Base-by-base conservation (phyloP, 1,140 invertebrate species). In the Riptortus pedestris region DNA sequence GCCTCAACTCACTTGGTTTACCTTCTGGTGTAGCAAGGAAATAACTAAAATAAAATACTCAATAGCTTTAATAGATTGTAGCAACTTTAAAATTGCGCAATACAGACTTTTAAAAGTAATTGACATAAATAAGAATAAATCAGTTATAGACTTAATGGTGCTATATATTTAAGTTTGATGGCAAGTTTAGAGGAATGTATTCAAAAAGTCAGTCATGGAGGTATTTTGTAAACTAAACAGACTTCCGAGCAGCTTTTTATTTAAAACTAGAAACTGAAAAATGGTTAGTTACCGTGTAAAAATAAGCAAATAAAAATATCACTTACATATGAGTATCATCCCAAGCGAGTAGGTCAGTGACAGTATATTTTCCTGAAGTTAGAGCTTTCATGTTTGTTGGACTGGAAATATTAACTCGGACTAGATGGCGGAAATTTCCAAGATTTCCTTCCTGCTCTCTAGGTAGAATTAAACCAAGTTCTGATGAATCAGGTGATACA, bases 321-420 rank as follows among this genome's bases (percentile, higher is more conserved):
- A n/a, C 81, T 83, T 76, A 88, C 80, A 91, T 80, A 58, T 79
- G 72, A 65, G 84, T 75, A 63, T 84, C 73, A 70, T 92, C 85
- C 86, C 88, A 93, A 24, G 81, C 78, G 2, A 91, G 74, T 65
- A 96, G 87, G 69, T 86, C 81, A 9, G 82, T 83, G 18, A 95
- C 91, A 63, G 86, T 85, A 72, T 83, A 88, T 64, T 80, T 79
- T 27, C 88, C 89, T 27, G 77, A 79, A 55, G 88, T 92, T 52
- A 93, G 74, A 48, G 85, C 70, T 70, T 63, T 72, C 69, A n/a
- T 65, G 69, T 65, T 71, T 65, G 61, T 74, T 74, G 45, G 63
- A 66, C 63, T 67, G 45, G 55, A 74, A 0, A 59, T 60, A 48
- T 74, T 73, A 58, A 88, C 74, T 48, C 84, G 70, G 16, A 80